Conservation (phyloP, 2,113 vertebrate species). For the Apteryx owenii region DNA sequence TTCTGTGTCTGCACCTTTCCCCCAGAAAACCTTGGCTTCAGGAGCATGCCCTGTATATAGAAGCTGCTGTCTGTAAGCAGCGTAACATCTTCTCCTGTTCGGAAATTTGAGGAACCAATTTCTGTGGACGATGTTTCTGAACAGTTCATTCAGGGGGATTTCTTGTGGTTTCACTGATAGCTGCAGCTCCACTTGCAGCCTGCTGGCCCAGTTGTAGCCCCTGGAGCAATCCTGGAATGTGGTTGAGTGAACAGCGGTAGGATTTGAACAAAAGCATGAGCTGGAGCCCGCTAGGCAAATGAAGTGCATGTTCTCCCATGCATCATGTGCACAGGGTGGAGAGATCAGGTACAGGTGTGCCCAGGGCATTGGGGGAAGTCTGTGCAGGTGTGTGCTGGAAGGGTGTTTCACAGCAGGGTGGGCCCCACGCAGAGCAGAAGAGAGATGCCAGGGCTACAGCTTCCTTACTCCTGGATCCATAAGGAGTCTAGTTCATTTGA, state of each 20-base stretch:
- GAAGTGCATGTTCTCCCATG: not conserved
- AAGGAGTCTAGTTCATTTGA: not conserved
- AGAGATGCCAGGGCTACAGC: not conserved
- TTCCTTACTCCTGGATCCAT: not conserved
- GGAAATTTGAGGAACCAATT: not conserved
- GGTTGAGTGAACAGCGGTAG: not conserved
- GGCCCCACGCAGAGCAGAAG: not conserved
- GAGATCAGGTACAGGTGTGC: not conserved
- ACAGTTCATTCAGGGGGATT: not conserved
- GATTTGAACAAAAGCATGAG: not conserved
- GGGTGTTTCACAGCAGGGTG: not conserved
- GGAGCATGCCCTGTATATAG: rapidly evolving
- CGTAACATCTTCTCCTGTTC: rapidly evolving
- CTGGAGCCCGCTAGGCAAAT: not conserved
- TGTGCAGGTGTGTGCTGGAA: too few relatives aligned
- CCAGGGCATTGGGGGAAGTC: not conserved
- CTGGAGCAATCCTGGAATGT: not conserved
- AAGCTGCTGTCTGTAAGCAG: not conserved
- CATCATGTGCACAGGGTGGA: rapidly evolving
- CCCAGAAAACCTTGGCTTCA: not conserved
- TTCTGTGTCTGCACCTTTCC: not conserved
- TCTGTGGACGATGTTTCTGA: not conserved
- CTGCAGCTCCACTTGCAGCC: not conserved
- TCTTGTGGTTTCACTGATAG: not conserved
- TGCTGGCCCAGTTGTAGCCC: not conserved